Conservation (phyloP, 2,797 vertebrate species). For the Propithecus deckenii region DNA sequence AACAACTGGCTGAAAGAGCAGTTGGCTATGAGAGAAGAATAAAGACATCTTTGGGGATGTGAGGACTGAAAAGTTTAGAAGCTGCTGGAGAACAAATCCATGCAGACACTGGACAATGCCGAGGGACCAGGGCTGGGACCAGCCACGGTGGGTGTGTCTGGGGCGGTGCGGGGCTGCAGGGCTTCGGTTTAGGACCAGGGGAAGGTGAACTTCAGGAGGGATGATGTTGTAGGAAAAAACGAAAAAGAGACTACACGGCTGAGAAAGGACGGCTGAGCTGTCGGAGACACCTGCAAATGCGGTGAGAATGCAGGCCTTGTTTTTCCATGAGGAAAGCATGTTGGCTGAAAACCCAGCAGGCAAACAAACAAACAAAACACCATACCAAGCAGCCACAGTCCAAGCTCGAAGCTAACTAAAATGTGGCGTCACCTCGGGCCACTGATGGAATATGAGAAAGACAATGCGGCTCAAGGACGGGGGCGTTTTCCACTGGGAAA, state of each 20-base stretch:
- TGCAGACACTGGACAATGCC: rapidly evolving
- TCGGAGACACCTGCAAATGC: not conserved
- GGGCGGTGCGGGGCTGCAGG: rapidly evolving
- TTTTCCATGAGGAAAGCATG: not conserved
- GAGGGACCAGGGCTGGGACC: rapidly evolving
- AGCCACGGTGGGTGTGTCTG: rapidly evolving
- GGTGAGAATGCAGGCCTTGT: not conserved
- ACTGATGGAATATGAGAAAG: not conserved
- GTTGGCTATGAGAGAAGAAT: not conserved
- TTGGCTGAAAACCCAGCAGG: not conserved
- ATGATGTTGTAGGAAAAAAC: not conserved
- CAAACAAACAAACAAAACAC: not conserved
- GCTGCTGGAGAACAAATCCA: not conserved
- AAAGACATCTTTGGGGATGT: not conserved
- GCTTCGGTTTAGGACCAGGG: not conserved
- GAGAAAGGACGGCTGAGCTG: rapidly evolving
- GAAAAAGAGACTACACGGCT: not conserved
- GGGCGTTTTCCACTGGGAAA: not conserved
- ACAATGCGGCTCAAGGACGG: too few relatives aligned
- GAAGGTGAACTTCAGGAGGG: not conserved
- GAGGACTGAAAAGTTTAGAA: not conserved
- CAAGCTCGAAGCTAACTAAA: not conserved
- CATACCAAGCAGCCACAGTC: not conserved
- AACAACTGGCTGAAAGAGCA: not conserved
- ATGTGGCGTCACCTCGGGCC: not conserved